Conservation (phyloP, 2,113 vertebrate genomes). For the Gymnocephalus cernua region DNA sequence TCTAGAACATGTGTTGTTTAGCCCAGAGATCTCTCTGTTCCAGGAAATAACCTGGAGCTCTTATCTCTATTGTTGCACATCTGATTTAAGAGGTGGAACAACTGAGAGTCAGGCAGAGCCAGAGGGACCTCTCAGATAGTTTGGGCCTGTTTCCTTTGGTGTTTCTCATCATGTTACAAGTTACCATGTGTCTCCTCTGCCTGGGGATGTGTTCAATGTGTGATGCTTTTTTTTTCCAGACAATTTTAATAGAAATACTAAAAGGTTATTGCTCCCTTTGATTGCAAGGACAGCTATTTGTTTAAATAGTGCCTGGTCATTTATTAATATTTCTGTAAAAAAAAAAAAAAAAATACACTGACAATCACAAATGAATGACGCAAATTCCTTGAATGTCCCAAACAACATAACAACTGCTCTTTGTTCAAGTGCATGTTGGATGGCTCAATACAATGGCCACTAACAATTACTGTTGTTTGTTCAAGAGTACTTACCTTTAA, state of each 20-base stretch:
- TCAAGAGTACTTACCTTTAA: conserved; percentile 72
- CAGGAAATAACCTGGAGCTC: conserved; percentile 45
- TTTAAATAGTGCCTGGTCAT: conserved; percentile 21
- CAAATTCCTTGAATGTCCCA: conserved; percentile 39
- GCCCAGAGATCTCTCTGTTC: conserved; percentile 18
- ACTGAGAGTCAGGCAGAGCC: conserved; percentile 31
- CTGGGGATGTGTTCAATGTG: background rate
- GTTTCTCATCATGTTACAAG: conserved; percentile 37
- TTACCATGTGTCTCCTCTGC: background rate
- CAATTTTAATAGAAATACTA: background rate
- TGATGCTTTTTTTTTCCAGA: background rate
- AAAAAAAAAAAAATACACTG: background rate
- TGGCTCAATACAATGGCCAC: conserved; percentile 62
- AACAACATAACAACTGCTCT: conserved; percentile 26
- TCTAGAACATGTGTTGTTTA: conserved; percentile 41
- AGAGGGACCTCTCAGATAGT: conserved; percentile 12
- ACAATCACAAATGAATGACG: conserved; percentile 52
- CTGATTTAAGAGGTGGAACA: conserved; percentile 49
- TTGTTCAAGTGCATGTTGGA: conserved; percentile 59
- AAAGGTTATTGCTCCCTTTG: background rate
- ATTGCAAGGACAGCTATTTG: background rate
- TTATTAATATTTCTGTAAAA: conserved; percentile 23
- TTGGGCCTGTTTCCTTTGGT: conserved; percentile 10
- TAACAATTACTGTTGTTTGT: conserved; percentile 67
- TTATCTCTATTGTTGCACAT: conserved; percentile 42